These are phyloP conservation scores for Thymallus thymallus DNA, from an alignment of 2,113 vertebrate genomes.

Conservation along the genomic window DNA sequence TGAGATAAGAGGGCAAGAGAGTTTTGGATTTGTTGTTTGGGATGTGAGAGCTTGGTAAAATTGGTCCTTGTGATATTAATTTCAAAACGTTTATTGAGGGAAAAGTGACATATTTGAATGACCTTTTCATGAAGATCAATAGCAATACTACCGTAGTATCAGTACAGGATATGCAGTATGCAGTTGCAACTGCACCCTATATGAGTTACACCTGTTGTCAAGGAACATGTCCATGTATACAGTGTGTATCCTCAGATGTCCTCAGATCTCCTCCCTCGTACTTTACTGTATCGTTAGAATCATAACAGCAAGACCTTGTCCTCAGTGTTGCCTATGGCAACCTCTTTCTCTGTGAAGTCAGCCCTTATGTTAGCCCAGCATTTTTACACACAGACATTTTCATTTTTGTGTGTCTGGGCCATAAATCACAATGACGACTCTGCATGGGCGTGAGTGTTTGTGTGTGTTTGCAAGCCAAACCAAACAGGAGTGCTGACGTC, in stretches of 20 bases:
- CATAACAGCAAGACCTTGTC: conserved; percentile 32
- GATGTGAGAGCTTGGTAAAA: not conserved
- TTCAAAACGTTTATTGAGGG: not conserved
- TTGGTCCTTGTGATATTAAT: not conserved
- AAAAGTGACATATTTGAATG: not conserved
- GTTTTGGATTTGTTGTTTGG: conserved; percentile 52
- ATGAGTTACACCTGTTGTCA: not conserved
- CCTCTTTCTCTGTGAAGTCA: conserved; percentile 23
- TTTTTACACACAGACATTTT: conserved; percentile 34
- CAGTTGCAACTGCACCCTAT: too few relatives aligned
- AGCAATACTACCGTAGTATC: not conserved
- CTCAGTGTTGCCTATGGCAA: not conserved
- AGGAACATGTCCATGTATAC: not conserved
- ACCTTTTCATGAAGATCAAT: not conserved
- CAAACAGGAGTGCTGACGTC: conserved; percentile 56
- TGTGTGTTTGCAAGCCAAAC: conserved; percentile 33
- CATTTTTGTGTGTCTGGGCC: conserved; percentile 41
- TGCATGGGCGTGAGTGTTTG: conserved; percentile 5
- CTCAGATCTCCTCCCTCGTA: not conserved
- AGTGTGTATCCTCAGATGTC: not conserved
- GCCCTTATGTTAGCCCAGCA: conserved; percentile 12
- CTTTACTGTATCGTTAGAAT: conserved; percentile 24
- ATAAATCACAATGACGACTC: conserved; percentile 55
- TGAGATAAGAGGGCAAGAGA: conserved; percentile 53
- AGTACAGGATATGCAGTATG: too few relatives aligned